Percentiles rank a stretch among this genome's conserved stretches.
Evolutionary conservation across 2,888 invertebrate species (phyloP).

Genomic region (Clostera curtula): DNA sequence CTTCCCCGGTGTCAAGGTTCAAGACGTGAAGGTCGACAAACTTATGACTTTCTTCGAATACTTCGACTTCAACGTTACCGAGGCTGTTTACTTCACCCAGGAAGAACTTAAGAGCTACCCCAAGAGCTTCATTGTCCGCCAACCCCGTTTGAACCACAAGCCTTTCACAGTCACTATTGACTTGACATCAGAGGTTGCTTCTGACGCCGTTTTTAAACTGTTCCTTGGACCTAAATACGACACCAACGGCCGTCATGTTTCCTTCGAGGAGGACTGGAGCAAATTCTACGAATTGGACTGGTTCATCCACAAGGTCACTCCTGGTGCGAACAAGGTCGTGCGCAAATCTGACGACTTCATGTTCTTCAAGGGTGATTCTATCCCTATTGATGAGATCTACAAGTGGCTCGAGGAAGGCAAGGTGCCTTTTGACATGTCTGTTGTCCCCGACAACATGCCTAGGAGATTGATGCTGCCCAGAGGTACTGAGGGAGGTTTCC

Average conservation of each 20-base stretch:
- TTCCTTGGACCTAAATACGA: slow-evolving; percentile 83
- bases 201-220: slow-evolving; percentile 75
- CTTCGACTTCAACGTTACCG: slow-evolving; percentile 77
- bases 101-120: slow-evolving; percentile 44
- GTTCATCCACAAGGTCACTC: slow-evolving; percentile 72
- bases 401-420: slow-evolving; percentile 69
- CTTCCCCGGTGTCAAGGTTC: slow-evolving; percentile 77
- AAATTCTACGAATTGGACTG: slow-evolving; percentile 78
- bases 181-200: slow-evolving; percentile 74
- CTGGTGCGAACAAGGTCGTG: slow-evolving; percentile 78
- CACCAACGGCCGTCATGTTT: slow-evolving; percentile 63
- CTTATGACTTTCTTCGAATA: slow-evolving; percentile 79
- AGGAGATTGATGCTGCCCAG: slow-evolving; percentile 81
- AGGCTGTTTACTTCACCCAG: slow-evolving; percentile 49
- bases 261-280: slow-evolving; percentile 70
- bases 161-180: slow-evolving; percentile 77
- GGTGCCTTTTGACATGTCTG: slow-evolving; percentile 69
- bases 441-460: slow-evolving; percentile 77
- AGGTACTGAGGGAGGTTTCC: slow-evolving; percentile 80
- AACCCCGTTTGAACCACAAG: slow-evolving; percentile 82
- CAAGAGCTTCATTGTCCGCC: slow-evolving; percentile 72
- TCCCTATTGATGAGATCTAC: slow-evolving; percentile 75
- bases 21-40: slow-evolving; percentile 75
- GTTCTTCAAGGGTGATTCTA: slow-evolving; percentile 77
- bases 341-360: slow-evolving; percentile 79